Conservation (phyloP, 2,113 vertebrate genomes). For the Capreolus pygargus region DNA sequence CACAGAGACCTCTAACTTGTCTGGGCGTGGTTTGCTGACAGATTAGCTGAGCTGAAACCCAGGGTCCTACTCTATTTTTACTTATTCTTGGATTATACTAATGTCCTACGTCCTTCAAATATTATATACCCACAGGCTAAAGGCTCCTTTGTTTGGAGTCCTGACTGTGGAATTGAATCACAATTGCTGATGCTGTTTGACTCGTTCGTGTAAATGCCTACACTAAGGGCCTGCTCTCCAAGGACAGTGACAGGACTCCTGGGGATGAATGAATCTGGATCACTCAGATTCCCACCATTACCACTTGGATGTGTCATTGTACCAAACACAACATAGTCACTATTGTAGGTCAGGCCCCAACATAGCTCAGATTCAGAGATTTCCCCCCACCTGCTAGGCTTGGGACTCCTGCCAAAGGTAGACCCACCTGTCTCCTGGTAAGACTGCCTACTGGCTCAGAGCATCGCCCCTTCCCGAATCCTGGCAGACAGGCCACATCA, state of each 20-base stretch:
- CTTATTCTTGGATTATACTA: neutral
- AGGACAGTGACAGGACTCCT: neutral
- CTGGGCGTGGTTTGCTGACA: neutral
- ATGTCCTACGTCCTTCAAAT: neutral
- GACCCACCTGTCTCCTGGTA: neutral
- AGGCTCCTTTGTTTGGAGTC: neutral
- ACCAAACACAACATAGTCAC: rapidly evolving
- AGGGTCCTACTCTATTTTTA: neutral
- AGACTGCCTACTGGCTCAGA: neutral
- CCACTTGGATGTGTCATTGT: neutral
- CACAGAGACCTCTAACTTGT: neutral
- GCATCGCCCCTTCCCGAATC: neutral
- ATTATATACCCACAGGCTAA: neutral
- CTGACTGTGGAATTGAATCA: neutral
- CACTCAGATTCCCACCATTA: neutral
- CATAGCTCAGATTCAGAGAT: neutral
- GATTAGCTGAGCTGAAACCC: neutral
- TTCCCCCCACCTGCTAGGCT: neutral
- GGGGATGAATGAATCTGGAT: neutral
- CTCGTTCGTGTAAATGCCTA: neutral
- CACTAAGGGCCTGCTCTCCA: neutral
- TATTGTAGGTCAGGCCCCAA: neutral
- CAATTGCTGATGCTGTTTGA: neutral
- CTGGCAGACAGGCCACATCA: neutral
- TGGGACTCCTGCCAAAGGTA: too few species aligned